These are phyloP conservation scores for Pilophorus perplexus DNA, from an alignment of 2,888 invertebrate species.

Conservation along the genomic window DNA sequence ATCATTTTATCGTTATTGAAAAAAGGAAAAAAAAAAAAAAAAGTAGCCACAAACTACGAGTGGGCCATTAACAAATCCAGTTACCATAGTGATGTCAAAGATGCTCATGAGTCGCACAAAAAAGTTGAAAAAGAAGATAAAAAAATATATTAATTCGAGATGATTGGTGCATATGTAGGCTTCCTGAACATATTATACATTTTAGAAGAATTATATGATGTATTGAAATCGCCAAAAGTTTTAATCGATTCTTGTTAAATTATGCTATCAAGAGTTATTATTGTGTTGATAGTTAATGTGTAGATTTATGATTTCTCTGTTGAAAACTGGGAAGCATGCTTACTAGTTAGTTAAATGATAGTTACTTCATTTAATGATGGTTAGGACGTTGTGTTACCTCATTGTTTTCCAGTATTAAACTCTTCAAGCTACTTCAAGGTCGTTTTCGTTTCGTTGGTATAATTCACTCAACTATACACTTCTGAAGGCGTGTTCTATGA, in stretches of 20 bases:
- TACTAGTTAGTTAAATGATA: constrained; percentile 6
- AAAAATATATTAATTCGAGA: too few relatives aligned
- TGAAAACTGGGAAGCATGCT: constrained; percentile 1
- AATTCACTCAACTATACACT: too few relatives aligned
- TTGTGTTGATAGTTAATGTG: constrained; percentile 16
- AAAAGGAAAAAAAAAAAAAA: too few relatives aligned
- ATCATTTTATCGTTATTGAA: constrained; percentile 14
- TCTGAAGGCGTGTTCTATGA: too few relatives aligned
- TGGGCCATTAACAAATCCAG: constrained; percentile 7
- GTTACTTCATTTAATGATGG: constrained; percentile 7
- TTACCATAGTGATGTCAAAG: constrained; percentile 22
- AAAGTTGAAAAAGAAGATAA: constrained; percentile 7
- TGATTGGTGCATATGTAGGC: constrained; percentile 38
- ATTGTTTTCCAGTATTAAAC: constrained; percentile 30
- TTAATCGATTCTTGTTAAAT: constrained; percentile 34
- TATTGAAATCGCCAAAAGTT: constrained; percentile 27
- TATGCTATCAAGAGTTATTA: constrained; percentile 22
- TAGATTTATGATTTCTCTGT: constrained; percentile 19
- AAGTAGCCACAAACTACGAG: not conserved
- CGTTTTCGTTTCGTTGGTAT: too few relatives aligned
- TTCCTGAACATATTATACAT: constrained; percentile 30
- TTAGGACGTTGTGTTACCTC: constrained; percentile 5
- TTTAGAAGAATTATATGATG: constrained; percentile 19
- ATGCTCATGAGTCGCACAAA: constrained; percentile 37
- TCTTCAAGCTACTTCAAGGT: too few relatives aligned